Base-by-base conservation (phyloP, 2,888 invertebrate genomes). In the Drosophila sordidula region DNA sequence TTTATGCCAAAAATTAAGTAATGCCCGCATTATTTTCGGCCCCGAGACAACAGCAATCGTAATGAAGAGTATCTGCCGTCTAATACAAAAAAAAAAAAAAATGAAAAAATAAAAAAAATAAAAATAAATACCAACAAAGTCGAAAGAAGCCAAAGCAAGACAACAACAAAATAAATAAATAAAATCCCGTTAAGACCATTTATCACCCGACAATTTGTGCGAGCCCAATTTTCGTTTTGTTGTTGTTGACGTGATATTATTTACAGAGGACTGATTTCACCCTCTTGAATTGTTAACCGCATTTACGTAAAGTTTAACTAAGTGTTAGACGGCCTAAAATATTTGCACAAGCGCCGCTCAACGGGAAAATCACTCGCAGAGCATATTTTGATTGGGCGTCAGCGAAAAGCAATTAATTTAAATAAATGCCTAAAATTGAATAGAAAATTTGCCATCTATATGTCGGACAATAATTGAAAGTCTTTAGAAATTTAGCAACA, bases 181-280 rank as follows among this genome's bases (percentile, higher is more conserved):
- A 90, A 91, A 92, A 92, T 92, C 91, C 90, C 90, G 92, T 90
- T 92, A 91, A 91, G 91, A 89, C 91, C 90, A 92, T 92, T 91
- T 91, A 92, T 92, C 92, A 92, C 90, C 71, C 80, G 71, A 86
- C 70, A 87, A 82, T 82, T 82, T 87, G 87, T 84, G 59, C 51
- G 61, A 56, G 67, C 66, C 63, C 72, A 71, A 82, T 80, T 77
- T 70, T 52, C 34, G 71, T 70, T 68, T 12, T 34, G 34, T 69
- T 70, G 67, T 39, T 51, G 79, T 70, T 79, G 82, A 83, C 86
- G 79, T 88, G 78, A 78, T 82, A 88, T 83, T 83, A 83, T 88
- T 83, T 83, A 83, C 83, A 83, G 76, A 86, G 83, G 83, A 83
- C 88, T 88, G 83, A 88, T 86, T 83, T 83, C 83, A 85, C 83